Evolutionary conservation across 2,113 vertebrate genomes (phyloP).

Genomic region (Piliocolobus tephrosceles): DNA sequence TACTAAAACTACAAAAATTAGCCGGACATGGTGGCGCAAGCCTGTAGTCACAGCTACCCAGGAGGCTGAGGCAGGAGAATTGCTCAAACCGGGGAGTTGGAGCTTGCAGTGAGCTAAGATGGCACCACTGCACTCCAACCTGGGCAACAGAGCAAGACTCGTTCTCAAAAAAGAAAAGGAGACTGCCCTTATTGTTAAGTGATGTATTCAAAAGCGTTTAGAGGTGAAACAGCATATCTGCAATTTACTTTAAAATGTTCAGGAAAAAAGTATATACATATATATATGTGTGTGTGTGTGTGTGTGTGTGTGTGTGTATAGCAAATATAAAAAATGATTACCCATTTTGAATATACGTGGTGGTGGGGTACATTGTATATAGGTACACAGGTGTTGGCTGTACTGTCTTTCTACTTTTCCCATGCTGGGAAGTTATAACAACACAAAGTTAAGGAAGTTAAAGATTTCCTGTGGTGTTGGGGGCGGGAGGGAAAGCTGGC

Average conservation of each 20-base stretch:
- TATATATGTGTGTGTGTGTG: neutral
- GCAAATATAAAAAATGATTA: neutral
- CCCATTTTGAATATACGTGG: neutral
- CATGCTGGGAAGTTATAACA: neutral
- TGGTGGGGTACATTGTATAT: neutral
- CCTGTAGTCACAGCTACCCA: no score
- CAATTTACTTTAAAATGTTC: slow-evolving; percentile 8
- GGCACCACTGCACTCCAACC: no score
- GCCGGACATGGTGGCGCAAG: no score
- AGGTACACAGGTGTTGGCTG: neutral
- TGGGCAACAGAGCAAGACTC: no score
- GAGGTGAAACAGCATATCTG: neutral
- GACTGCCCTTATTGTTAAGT: neutral
- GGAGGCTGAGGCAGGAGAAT: no score
- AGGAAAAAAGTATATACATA: neutral
- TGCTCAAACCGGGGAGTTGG: no score
- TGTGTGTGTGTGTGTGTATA: neutral
- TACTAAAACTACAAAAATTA: no score
- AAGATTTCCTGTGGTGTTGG: neutral
- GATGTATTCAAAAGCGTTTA: neutral
- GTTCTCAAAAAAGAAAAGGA: no score
- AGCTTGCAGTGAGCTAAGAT: no score
- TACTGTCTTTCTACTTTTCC: neutral
- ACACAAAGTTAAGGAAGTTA: slow-evolving; percentile 3
- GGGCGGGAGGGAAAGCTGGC: neutral